Conservation (phyloP, 2,888 invertebrate genomes). For the Pristionchus mayeri region DNA sequence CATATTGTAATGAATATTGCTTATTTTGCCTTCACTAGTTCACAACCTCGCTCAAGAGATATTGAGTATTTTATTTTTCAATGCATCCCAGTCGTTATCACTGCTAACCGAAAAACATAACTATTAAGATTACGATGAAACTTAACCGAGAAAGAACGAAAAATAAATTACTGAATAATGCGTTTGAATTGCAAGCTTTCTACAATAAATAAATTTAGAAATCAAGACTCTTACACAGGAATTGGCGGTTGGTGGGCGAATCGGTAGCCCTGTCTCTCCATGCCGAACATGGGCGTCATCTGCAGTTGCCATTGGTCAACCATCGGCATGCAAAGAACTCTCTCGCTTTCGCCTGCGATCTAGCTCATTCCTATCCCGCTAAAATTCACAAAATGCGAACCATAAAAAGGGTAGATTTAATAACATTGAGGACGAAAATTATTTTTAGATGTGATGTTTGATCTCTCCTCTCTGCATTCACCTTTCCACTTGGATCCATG, state of each 20-base stretch:
- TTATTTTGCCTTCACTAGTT: too few relatives aligned
- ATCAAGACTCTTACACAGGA: neutral
- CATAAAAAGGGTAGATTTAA: neutral
- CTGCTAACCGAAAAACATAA: too few relatives aligned
- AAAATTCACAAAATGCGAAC: neutral
- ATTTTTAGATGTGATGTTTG: too few relatives aligned
- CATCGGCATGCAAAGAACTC: too few relatives aligned
- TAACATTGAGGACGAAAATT: neutral
- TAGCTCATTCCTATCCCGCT: neutral
- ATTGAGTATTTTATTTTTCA: neutral
- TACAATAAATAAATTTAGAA: neutral
- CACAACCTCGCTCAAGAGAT: too few relatives aligned
- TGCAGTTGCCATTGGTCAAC: conserved; percentile 14
- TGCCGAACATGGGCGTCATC: conserved; percentile 51
- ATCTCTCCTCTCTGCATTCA: conserved; percentile 7
- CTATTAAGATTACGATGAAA: too few relatives aligned
- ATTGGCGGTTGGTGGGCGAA: neutral
- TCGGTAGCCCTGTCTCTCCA: conserved; percentile 47
- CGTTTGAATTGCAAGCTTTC: too few relatives aligned
- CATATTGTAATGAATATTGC: too few relatives aligned
- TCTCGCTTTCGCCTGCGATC: too few relatives aligned
- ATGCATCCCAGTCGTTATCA: neutral
- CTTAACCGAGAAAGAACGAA: too few relatives aligned
- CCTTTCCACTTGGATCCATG: conserved; percentile 55
- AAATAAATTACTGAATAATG: too few relatives aligned